Base-by-base conservation (phyloP, 2,797 vertebrate species). In the Semaprochilodus insignis region DNA sequence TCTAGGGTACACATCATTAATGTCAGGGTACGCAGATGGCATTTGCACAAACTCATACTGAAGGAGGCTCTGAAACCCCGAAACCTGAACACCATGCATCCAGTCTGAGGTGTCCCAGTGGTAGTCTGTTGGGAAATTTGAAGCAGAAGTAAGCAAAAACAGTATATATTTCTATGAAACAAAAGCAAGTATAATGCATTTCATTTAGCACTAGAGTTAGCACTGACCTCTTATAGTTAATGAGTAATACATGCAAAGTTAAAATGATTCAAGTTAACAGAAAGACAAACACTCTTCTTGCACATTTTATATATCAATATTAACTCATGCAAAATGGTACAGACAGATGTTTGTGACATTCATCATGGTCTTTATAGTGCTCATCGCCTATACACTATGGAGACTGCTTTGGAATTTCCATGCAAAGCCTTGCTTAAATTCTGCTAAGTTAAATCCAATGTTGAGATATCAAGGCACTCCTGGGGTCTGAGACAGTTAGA, bases 31-130 rank as follows among this genome's bases (percentile, higher is more conserved):
- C 80, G 94, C 90, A 14, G 94, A 93, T 57, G 95, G 89, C 74
- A 94, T 93, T 31, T 96, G 95, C 63, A 94, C 91, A 65, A 95
- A 91, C 88, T 96, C 95, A 0, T 94, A 95, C 82, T 92, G 95
- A 78, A 95, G 95, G 87, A 93, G 95, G 70, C 96, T 95, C 65
- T 96, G 94, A 80, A 95, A 96, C 86, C 93, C 96, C 44, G 95
- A 94, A 90, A 95, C 85, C 80, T 95, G 95, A 86, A 95, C 92
- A 5, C 88, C 92, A 3, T 96, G 96, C 95, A 96, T 96, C 95
- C 96, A 97, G 51, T 97, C 96, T 69, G 96, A 97, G 14, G 95
- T 96, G 90, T 97, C 96, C 96, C 96, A 97, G 90, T 96, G 95
- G 89, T 96, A 96, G 83, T 94, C 96, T 97, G 88, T 27, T 73